These are phyloP conservation scores for Todiramphus saurophagus DNA, from an alignment of 2,113 vertebrate genomes.

Conservation along the genomic window DNA sequence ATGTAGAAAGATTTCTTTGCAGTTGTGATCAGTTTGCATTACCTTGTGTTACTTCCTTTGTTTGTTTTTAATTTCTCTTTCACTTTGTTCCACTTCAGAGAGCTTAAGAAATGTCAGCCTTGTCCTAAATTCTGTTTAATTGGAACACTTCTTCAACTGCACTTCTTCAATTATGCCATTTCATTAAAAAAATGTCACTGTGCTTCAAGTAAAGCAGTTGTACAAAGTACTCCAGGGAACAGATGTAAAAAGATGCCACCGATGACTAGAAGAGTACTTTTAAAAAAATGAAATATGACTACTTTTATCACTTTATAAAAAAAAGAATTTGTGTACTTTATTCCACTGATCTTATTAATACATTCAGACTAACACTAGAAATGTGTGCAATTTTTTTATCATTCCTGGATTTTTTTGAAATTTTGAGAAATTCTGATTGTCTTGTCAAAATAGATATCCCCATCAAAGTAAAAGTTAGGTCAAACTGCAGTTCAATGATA, in stretches of 20 bases:
- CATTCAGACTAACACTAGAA: not conserved
- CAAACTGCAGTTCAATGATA: not conserved
- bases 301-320: not conserved
- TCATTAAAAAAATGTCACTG: not conserved
- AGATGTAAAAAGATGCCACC: not conserved
- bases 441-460: not conserved
- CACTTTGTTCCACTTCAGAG: not conserved
- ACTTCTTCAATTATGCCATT: not conserved
- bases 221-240: not conserved
- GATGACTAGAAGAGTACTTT: not conserved
- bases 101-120: not conserved
- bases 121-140: not conserved
- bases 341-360: not conserved
- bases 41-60: not conserved
- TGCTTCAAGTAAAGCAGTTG: not conserved
- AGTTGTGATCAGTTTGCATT: not conserved
- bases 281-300: not conserved
- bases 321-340: not conserved
- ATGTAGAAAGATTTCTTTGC: not conserved
- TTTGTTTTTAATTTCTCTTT: not conserved
- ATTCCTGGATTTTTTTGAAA: not conserved
- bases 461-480: not conserved
- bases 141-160: not conserved
- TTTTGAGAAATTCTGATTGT: not conserved
- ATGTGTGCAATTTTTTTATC: not conserved